Evolutionary conservation across 2,113 vertebrate species (phyloP).

Genomic region (Steatornis caripensis): DNA sequence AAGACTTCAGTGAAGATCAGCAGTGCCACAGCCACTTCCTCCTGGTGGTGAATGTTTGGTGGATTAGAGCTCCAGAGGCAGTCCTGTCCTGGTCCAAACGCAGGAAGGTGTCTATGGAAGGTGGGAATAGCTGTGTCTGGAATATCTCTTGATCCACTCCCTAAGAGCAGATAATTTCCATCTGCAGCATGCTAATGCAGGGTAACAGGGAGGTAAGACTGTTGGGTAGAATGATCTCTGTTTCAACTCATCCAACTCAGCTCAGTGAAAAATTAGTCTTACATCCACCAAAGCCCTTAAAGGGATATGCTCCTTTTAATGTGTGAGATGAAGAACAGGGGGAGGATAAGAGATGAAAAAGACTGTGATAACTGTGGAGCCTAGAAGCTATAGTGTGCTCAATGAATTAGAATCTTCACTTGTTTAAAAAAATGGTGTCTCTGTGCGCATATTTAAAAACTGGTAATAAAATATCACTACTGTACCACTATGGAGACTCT

Average conservation of each 20-base stretch:
- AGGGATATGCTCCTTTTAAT: constrained; percentile 11
- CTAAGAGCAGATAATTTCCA: not conserved
- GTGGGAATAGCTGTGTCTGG: not conserved
- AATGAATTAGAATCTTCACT: constrained; percentile 70
- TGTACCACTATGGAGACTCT: constrained; percentile 33
- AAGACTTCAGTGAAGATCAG: not conserved
- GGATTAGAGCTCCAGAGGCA: not conserved
- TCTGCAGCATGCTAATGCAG: not conserved
- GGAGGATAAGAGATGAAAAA: constrained; percentile 37
- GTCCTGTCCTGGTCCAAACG: not conserved
- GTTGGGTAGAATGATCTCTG: not conserved
- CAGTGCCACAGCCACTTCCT: not conserved
- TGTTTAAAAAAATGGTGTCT: constrained; percentile 56
- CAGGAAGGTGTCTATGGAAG: not conserved
- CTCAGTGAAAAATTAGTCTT: constrained; percentile 29
- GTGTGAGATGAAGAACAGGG: not conserved
- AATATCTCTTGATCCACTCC: not conserved
- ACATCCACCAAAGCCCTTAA: constrained; percentile 30
- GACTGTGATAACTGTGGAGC: constrained; percentile 41
- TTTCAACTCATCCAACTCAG: not conserved
- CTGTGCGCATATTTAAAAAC: constrained; percentile 43
- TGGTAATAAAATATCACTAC: constrained; percentile 21
- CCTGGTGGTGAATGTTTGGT: not conserved
- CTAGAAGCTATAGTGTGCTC: constrained; percentile 39
- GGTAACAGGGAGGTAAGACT: not conserved